A percentile compares a stretch with the other conserved stretches of the same genome.
Conservation (phyloP, 2,113 vertebrate genomes). For the Cavia aperea region DNA sequence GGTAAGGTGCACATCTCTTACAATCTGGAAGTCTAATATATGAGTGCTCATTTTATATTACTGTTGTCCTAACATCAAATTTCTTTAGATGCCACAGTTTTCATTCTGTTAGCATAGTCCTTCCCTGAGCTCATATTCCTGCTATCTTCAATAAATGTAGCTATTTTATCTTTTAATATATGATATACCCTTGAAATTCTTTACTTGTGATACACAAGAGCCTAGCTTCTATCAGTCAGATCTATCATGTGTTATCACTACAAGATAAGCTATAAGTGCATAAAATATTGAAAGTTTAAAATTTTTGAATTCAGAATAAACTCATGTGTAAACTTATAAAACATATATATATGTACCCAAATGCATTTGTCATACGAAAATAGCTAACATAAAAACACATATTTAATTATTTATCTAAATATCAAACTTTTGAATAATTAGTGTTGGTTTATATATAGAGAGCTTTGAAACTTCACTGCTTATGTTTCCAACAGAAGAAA, state of each 20-base stretch:
- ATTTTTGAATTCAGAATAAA: neutral
- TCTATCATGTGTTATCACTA: neutral
- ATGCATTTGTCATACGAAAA: neutral
- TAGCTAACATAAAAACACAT: neutral
- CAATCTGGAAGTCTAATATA: neutral
- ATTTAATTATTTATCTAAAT: neutral
- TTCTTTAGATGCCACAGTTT: neutral
- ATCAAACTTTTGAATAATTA: neutral
- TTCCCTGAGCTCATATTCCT: neutral
- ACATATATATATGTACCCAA: neutral
- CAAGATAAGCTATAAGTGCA: neutral
- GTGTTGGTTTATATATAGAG: no score
- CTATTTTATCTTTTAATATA: neutral
- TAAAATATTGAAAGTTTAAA: neutral
- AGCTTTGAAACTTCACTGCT: neutral
- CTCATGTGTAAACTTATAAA: neutral
- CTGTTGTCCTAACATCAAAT: neutral
- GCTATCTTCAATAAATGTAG: neutral
- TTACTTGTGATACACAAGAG: neutral
- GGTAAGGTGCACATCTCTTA: no score
- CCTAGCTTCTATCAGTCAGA: neutral
- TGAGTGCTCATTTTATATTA: neutral
- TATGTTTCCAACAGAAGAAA: neutral
- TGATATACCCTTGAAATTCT: neutral
- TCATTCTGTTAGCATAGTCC: neutral